These are phyloP conservation scores for Euphonia xanthogaster DNA, from an alignment of 2,797 vertebrate species.

Conservation along the genomic window DNA sequence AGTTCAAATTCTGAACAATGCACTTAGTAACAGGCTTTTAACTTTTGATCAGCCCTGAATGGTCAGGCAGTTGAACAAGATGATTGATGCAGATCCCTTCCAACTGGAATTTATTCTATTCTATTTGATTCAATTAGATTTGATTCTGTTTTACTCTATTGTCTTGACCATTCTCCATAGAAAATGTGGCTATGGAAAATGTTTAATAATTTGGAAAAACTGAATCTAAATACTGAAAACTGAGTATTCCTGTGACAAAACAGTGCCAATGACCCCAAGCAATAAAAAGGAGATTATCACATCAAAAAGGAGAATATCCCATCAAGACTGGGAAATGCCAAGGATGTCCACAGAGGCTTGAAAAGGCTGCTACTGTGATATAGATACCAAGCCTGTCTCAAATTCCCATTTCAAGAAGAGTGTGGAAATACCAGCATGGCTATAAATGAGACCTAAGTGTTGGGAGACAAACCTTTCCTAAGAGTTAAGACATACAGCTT, in stretches of 20 bases:
- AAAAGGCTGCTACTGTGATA: background rate
- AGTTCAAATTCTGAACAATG: background rate
- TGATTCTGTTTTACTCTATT: background rate
- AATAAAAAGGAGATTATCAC: background rate
- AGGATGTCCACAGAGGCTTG: background rate
- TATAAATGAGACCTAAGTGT: background rate
- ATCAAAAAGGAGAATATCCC: background rate
- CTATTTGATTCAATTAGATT: background rate
- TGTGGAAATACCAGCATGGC: background rate
- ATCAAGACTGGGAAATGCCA: background rate
- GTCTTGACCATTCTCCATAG: background rate
- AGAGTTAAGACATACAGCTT: background rate
- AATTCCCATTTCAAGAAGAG: background rate
- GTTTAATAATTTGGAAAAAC: background rate
- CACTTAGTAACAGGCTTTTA: background rate
- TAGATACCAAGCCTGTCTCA: background rate
- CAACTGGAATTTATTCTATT: background rate
- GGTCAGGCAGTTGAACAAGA: background rate
- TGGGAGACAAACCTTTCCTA: background rate
- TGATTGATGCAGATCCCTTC: background rate
- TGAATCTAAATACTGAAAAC: no score
- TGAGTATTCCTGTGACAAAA: background rate
- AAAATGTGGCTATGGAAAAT: background rate
- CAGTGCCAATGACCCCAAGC: rapidly evolving
- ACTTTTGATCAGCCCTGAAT: background rate